These are phyloP conservation scores for Pollenia griseotomentosa DNA, from an alignment of 2,888 invertebrate species.

Conservation along the genomic window DNA sequence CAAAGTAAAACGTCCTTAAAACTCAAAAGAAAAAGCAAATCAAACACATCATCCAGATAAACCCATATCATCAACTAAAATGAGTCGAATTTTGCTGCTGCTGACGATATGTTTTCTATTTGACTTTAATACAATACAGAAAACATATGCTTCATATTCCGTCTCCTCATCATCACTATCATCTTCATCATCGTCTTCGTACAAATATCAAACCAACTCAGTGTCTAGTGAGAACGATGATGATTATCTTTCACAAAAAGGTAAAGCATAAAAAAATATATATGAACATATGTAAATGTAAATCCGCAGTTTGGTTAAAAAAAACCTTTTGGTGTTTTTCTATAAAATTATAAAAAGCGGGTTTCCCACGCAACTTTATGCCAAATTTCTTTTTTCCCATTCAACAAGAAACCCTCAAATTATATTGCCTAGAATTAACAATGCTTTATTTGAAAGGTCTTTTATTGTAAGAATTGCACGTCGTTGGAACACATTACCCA, in stretches of 20 bases:
- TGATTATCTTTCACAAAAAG: slow-evolving; percentile 82
- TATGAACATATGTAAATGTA: not conserved
- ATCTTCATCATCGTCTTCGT: slow-evolving; percentile 53
- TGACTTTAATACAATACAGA: slow-evolving; percentile 45
- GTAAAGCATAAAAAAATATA: slow-evolving; percentile 70
- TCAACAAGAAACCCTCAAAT: too few species aligned
- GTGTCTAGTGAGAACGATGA: slow-evolving; percentile 81
- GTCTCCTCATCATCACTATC: slow-evolving; percentile 46
- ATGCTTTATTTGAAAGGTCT: too few species aligned
- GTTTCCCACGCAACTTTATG: too few species aligned
- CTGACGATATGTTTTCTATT: slow-evolving; percentile 59
- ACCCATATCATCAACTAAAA: slow-evolving; percentile 61
- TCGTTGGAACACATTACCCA: too few species aligned
- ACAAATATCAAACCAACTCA: slow-evolving; percentile 71
- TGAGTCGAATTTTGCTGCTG: slow-evolving; percentile 48
- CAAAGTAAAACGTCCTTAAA: slow-evolving; percentile 31
- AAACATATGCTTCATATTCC: slow-evolving; percentile 59
- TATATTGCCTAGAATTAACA: too few species aligned
- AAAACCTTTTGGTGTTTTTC: too few species aligned
- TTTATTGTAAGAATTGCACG: too few species aligned
- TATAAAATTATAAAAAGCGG: too few species aligned
- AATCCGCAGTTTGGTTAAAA: not conserved
- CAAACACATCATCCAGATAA: slow-evolving; percentile 22
- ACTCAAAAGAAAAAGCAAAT: not conserved
- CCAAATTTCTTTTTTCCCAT: too few species aligned